Evolutionary conservation across 2,113 vertebrate species (phyloP).

Genomic region (Ifrita kowaldi): DNA sequence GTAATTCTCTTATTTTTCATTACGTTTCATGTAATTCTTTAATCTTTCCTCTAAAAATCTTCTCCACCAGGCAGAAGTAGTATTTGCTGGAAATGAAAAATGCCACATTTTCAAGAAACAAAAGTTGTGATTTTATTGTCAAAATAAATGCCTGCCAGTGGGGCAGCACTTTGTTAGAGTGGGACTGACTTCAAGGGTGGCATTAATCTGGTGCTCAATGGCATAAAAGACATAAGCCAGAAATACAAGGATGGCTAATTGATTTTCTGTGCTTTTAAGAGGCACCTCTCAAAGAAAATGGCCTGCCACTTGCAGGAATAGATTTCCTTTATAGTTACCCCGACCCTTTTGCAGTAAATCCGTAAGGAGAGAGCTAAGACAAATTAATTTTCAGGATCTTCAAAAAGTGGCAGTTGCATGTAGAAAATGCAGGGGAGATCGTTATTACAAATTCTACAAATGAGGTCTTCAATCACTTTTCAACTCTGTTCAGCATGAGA

Average conservation of each 20-base stretch:
- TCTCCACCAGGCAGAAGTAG: not conserved
- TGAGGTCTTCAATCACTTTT: not conserved
- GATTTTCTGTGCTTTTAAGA: not conserved
- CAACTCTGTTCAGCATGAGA: not conserved
- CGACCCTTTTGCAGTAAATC: not conserved
- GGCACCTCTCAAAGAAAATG: not conserved
- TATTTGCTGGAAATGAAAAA: not conserved
- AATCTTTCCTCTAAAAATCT: not conserved
- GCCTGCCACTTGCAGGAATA: not conserved
- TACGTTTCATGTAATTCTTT: not conserved
- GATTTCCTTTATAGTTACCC: not conserved
- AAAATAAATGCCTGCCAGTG: not conserved
- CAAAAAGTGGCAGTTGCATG: not conserved
- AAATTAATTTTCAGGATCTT: not conserved
- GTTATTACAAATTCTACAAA: not conserved
- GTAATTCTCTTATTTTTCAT: not conserved
- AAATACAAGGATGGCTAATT: not conserved
- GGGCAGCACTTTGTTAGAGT: not conserved
- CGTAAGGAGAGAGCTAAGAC: not conserved
- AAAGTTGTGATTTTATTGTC: not conserved
- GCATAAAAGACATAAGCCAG: not conserved
- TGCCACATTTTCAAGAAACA: not conserved
- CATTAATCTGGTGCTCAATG: not conserved
- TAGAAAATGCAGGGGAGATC: not conserved
- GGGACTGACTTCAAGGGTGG: not conserved